Conservation (phyloP, 2,888 invertebrate genomes). For the Campoplex nolae region DNA sequence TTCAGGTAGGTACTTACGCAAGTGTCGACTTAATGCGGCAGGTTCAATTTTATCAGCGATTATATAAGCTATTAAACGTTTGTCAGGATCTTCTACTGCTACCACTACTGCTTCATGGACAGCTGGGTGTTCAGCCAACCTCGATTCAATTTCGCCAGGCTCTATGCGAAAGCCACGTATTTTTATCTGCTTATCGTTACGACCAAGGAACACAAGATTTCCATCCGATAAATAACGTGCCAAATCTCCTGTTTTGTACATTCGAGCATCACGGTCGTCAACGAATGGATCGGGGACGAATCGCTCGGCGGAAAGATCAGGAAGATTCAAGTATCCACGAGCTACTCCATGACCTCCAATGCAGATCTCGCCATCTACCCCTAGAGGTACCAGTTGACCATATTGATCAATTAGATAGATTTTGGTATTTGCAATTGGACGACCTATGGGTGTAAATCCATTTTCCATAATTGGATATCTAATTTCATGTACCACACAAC, state of each 20-base stretch:
- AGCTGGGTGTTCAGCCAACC: neutral
- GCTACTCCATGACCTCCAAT: slow-evolving; percentile 28
- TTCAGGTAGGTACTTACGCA: slow-evolving; percentile 6
- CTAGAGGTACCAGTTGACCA: slow-evolving; percentile 3
- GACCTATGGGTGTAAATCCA: slow-evolving; percentile 2
- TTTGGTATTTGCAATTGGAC: slow-evolving; percentile 19
- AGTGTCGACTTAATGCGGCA: neutral
- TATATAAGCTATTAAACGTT: slow-evolving; percentile 14
- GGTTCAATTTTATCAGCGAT: neutral
- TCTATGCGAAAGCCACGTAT: slow-evolving; percentile 23
- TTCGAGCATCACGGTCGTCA: slow-evolving; percentile 12
- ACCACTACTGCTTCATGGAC: neutral
- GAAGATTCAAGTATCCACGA: slow-evolving; percentile 21
- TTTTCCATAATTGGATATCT: neutral
- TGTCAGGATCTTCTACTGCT: neutral
- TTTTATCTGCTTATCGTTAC: slow-evolving; percentile 28
- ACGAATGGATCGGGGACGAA: slow-evolving; percentile 28
- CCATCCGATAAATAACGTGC: slow-evolving; percentile 19
- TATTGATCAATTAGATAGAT: slow-evolving; percentile 11
- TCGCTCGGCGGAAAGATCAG: slow-evolving; percentile 16
- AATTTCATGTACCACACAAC: slow-evolving; percentile 15
- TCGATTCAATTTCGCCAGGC: slow-evolving; percentile 10
- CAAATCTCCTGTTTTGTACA: slow-evolving; percentile 23
- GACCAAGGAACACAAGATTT: slow-evolving; percentile 19
- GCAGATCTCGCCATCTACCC: slow-evolving; percentile 12